These are phyloP conservation scores for Siniperca undulata DNA, from an alignment of 2,797 vertebrate genomes.

Conservation along the genomic window DNA sequence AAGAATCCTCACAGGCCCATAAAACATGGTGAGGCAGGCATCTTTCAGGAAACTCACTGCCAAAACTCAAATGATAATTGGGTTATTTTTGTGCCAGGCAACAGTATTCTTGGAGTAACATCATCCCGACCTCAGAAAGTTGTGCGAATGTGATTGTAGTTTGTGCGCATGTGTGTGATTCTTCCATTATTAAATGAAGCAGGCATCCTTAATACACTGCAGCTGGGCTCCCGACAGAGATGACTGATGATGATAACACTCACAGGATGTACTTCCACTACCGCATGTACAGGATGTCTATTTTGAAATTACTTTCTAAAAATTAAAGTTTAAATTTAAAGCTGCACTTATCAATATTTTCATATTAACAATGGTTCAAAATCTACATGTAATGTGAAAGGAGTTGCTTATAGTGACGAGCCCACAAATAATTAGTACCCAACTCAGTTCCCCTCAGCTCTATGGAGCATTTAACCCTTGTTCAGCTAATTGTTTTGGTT, in stretches of 20 bases:
- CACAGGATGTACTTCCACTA: not conserved
- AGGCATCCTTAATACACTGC: not conserved
- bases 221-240: not conserved
- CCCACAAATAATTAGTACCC: not conserved
- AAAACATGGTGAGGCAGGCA: not conserved
- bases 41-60: not conserved
- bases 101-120: not conserved
- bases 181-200: conserved; percentile 13
- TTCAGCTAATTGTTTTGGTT: not conserved
- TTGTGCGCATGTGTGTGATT: not conserved
- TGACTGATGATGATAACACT: conserved; percentile 1
- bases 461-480: not conserved
- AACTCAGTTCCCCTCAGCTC: not conserved
- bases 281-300: not conserved
- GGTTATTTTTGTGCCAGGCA: conserved; percentile 12
- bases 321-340: not conserved
- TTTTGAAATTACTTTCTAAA: conserved; percentile 20
- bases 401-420: not conserved
- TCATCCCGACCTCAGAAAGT: not conserved
- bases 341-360: not conserved
- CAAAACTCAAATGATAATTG: not conserved
- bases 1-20: not conserved
- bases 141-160: not conserved
- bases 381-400: not conserved
- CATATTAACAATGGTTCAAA: not conserved